Evolutionary conservation across 1,140 invertebrate genomes (phyloP), one percentile per base, ranked within the genome.

Genomic region (Sipha flava): DNA sequence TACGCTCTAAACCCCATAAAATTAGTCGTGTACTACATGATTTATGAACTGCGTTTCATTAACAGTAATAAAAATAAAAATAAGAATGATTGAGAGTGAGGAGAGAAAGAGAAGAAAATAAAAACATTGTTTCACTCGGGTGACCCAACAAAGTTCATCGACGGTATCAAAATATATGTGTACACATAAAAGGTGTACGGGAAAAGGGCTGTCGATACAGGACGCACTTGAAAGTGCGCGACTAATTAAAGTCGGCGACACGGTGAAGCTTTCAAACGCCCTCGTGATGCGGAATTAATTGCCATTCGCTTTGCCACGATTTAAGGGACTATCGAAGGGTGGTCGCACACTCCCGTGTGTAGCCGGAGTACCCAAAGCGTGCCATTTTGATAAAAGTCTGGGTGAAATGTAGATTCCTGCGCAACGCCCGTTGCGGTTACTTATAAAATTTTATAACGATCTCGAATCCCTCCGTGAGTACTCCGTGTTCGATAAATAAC

Each of bases 171-270:
- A 34, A 34, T 43, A 66, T 6, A 7, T 52, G 40, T 66, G 14
- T 6, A 43, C 14, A 43, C 14, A 10, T 43, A 43, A n/a, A n/a
- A n/a, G n/a, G n/a, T n/a, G n/a, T n/a, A n/a, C n/a, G n/a, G n/a
- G 40, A 16, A 18, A 70, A 66, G 26, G 16, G 49, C n/a, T 26
- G 73, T 77, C 73, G 73, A 77, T 77, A 57, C n/a, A 40, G 6
- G 21, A 21, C 34, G 59, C 29, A 77, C 72, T 75, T 57, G 49
- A 75, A 75, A 49, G 70, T 29, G 49, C 47, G 45, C 70, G 49
- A 59, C 73, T 77, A 77, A 77, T 77, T 77, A 77, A 77, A 77
- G 70, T 52, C 52, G 23, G 21, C 52, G 52, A 34, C 43, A 43
- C 43, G 12, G 43, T n/a, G 45, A 49, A 54, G 52, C 52, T 59